These are phyloP conservation scores for Coenobita brevimanus DNA, from an alignment of 1,140 invertebrate species.

Conservation along the genomic window DNA sequence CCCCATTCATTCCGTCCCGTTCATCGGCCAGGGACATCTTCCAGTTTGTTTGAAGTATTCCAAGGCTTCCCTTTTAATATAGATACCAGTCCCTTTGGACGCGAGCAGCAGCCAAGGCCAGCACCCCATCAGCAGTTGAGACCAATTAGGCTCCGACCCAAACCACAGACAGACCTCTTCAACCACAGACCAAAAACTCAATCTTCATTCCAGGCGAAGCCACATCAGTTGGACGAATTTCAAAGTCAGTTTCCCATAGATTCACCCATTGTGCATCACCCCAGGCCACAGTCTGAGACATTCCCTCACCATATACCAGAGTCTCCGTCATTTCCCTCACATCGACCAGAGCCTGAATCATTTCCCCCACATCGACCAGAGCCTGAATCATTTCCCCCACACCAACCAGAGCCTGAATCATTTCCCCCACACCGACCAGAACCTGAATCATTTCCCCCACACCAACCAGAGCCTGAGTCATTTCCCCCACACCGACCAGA, in stretches of 20 bases:
- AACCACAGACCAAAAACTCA: not conserved
- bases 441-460: no score
- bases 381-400: no score
- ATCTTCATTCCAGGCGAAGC: not conserved
- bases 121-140: constrained; percentile 17
- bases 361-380: no score
- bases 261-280: not conserved
- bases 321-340: no score
- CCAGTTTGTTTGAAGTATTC: not conserved
- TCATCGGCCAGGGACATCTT: constrained; percentile 10
- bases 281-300: not conserved
- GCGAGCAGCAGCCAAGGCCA: constrained; percentile 9
- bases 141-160: constrained; percentile 2
- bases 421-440: no score
- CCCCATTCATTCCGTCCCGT: not conserved
- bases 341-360: no score
- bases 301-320: not conserved
- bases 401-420: no score
- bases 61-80: constrained; percentile 16
- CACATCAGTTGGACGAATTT: not conserved
- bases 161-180: constrained; percentile 2
- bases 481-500: no score
- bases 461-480: no score
- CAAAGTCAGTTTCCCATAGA: not conserved
- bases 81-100: not conserved